These are phyloP conservation scores for Cydia splendana DNA, from an alignment of 1,140 invertebrate genomes.

Conservation along the genomic window DNA sequence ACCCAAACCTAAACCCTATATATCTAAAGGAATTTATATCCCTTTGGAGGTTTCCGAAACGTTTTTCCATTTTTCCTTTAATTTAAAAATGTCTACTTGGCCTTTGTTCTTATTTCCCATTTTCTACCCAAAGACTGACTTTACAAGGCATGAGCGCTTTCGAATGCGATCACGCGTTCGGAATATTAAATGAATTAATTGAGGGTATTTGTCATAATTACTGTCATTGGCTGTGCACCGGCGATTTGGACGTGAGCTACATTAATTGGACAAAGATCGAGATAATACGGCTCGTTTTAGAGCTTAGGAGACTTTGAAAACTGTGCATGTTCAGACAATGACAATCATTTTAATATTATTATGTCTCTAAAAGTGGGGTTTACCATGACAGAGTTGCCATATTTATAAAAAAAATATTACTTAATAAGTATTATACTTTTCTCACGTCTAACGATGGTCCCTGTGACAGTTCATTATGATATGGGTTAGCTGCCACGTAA, in stretches of 20 bases:
- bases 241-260: slow-evolving; percentile 15
- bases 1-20: too few species aligned
- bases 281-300: neutral
- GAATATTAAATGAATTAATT: slow-evolving; percentile 30
- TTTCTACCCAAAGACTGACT: neutral
- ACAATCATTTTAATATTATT: neutral
- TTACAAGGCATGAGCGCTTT: slow-evolving; percentile 13
- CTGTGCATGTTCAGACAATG: neutral
- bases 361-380: neutral
- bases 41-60: too few species aligned
- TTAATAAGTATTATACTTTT: too few species aligned
- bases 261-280: slow-evolving; percentile 7
- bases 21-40: too few species aligned
- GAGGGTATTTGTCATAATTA: slow-evolving; percentile 28
- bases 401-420: neutral
- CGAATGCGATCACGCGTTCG: slow-evolving; percentile 8
- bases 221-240: slow-evolving; percentile 3
- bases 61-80: too few species aligned
- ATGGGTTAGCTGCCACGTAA: too few species aligned
- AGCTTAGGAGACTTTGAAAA: neutral
- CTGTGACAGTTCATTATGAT: too few species aligned
- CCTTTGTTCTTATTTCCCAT: neutral
- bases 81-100: too few species aligned
- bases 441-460: too few species aligned
- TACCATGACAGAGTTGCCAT: too few species aligned